Conservation (phyloP, 2,113 vertebrate species). For the Sigmodon hispidus region DNA sequence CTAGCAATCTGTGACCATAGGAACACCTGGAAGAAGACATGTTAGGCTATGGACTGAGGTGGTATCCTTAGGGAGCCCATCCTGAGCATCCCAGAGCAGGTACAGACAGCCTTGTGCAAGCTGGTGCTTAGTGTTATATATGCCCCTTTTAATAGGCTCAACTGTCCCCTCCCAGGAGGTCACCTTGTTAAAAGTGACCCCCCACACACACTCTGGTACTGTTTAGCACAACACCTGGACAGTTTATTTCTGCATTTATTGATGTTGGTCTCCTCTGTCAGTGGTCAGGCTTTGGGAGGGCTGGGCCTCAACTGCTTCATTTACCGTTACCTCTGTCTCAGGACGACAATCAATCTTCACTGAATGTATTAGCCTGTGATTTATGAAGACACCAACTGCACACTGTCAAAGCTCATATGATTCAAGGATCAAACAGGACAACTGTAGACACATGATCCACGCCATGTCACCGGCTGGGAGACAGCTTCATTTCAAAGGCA, state of each 20-base stretch:
- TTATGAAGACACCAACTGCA: background rate
- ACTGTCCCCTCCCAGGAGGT: no score
- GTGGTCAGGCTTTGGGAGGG: accelerated
- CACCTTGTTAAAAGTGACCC: background rate
- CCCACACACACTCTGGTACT: accelerated
- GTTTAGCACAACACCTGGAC: no score
- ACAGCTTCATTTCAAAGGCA: background rate
- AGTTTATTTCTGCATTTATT: no score
- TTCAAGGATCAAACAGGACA: background rate
- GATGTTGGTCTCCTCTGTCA: background rate
- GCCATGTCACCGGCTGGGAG: background rate
- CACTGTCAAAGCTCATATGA: background rate
- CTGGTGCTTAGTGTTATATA: background rate
- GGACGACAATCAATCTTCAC: background rate
- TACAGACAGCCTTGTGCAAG: background rate
- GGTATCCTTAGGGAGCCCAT: background rate
- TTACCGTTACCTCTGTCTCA: background rate
- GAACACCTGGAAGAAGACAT: background rate
- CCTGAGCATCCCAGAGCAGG: background rate
- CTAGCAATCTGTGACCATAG: background rate
- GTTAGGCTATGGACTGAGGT: background rate
- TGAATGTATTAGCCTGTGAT: background rate
- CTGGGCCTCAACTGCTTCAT: no score
- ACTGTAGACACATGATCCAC: background rate
- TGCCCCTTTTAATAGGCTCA: background rate